Base-by-base conservation (phyloP, 2,113 vertebrate species). In the Beaufortia kweichowensis region DNA sequence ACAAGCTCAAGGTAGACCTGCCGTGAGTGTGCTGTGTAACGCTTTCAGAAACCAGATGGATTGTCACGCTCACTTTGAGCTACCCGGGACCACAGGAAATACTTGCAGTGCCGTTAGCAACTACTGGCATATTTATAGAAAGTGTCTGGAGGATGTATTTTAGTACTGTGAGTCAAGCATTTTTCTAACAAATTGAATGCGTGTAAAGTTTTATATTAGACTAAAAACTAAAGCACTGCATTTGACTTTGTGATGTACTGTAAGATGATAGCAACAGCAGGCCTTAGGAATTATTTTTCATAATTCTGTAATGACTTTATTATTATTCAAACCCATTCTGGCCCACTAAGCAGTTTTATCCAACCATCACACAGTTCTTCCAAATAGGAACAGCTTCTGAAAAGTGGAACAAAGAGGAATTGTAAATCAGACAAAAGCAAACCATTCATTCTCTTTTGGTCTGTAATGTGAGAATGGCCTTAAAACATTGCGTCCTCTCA, bases 1-100 rank as follows among this genome's bases (percentile, higher is more conserved):
- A 99, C 88, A 99, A 96, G 79, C 93, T 99, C 23, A 99, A 97
- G 94, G 97, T 96, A 80, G 79, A 87, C 81, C 41, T 33, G 43
- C 55, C 41, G 68, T 67, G 46, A 76, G 4, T 46, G 6, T 19
- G 26, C 63, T 79, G 63, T 92, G 96, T 95, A 73, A 78, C 10
- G 87, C 78, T 24, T n/a, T 55, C 64, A 46, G 53, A 33, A 35
- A 26, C 65, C 33, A 29, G 69, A 79, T 74, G 66, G 60, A 46
- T 76, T 73, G 75, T n/a, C 31, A 28, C 15, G 46, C 56, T 76
- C 24, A 6, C 59, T 82, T 79, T 71, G 67, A 74, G 41, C 29
- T 9, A 19, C 10, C 35, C 14, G 2, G 68, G 61, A 63, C 55
- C 33, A 55, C 60, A 79, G 82, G 77, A 81, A 83, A 83, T 6